Evolutionary conservation across 2,797 vertebrate genomes (phyloP).

Genomic region (Decapterus maruadsi): DNA sequence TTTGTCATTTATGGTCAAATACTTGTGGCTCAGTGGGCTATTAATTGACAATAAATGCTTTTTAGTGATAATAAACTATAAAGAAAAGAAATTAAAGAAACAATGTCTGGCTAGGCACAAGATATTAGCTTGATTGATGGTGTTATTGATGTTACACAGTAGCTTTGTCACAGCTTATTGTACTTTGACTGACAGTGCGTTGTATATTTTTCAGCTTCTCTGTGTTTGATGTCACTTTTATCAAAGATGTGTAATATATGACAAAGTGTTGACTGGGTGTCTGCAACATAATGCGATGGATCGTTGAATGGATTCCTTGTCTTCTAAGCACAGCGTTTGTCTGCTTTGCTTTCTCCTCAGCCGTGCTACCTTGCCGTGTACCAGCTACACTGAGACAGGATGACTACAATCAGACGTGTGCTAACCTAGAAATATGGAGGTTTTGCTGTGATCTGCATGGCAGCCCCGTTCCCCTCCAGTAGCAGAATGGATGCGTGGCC

Average conservation of each 20-base stretch:
- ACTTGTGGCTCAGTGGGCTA: background rate
- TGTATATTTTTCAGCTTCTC: slow-evolving; percentile 20
- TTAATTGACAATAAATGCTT: background rate
- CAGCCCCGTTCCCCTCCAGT: slow-evolving; percentile 73
- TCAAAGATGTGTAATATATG: background rate
- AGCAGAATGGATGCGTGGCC: slow-evolving; percentile 88
- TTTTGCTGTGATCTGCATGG: slow-evolving; percentile 76
- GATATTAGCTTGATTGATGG: slow-evolving; percentile 27
- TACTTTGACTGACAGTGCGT: slow-evolving; percentile 26
- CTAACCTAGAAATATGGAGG: slow-evolving; percentile 71
- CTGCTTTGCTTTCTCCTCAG: slow-evolving; percentile 54
- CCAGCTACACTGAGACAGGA: slow-evolving; percentile 61
- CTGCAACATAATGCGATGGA: background rate
- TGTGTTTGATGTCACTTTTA: background rate
- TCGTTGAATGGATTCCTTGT: background rate
- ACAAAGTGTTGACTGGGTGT: slow-evolving; percentile 20
- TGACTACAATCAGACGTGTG: slow-evolving; percentile 43
- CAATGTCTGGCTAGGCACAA: background rate
- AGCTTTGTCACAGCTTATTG: slow-evolving; percentile 35
- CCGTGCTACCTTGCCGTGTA: slow-evolving; percentile 30
- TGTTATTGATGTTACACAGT: slow-evolving; percentile 18
- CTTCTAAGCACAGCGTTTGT: background rate
- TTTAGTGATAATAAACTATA: background rate
- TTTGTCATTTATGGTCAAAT: background rate
- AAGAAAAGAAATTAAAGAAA: background rate